Evolutionary conservation across 2,888 invertebrate species (phyloP).

Genomic region (Andrena haemorrhoa): DNA sequence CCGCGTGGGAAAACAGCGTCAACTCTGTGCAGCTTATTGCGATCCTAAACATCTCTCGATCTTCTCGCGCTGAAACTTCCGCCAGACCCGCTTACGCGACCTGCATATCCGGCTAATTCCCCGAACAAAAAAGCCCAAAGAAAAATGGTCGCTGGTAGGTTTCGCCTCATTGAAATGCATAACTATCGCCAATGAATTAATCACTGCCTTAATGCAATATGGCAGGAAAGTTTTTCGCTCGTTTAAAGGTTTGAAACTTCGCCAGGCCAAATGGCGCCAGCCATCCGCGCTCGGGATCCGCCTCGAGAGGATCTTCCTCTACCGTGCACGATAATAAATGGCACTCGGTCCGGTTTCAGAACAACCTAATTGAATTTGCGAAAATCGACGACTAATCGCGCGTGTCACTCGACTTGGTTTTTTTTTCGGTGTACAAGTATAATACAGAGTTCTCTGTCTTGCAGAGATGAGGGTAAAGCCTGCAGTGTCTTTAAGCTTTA

Average conservation of each 20-base stretch:
- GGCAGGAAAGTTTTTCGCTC: slow-evolving; percentile 64
- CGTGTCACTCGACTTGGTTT: slow-evolving; percentile 52
- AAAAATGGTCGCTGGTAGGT: slow-evolving; percentile 25
- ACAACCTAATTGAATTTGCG: slow-evolving; percentile 75
- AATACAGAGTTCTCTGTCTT: too few species aligned
- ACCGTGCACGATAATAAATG: slow-evolving; percentile 71
- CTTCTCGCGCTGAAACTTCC: slow-evolving; percentile 24
- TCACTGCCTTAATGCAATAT: slow-evolving; percentile 68
- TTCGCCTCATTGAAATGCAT: slow-evolving; percentile 59
- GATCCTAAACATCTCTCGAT: slow-evolving; percentile 14
- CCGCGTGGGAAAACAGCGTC: neutral
- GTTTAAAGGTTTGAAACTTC: slow-evolving; percentile 68
- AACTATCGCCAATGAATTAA: slow-evolving; percentile 69
- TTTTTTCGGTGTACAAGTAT: too few species aligned
- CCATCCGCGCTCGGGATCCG: slow-evolving; percentile 48
- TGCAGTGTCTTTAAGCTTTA: too few species aligned
- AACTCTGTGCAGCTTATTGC: slow-evolving; percentile 1
- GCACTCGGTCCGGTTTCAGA: slow-evolving; percentile 58
- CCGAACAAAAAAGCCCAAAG: slow-evolving; percentile 2
- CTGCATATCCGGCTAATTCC: slow-evolving; percentile 22
- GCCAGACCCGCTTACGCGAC: slow-evolving; percentile 33
- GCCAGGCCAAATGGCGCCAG: slow-evolving; percentile 65
- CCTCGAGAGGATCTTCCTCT: slow-evolving; percentile 56
- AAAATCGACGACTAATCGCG: slow-evolving; percentile 70
- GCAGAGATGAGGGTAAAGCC: too few species aligned